These are phyloP conservation scores for Bryconaethiops microstoma DNA, from an alignment of 2,797 vertebrate species.

Conservation along the genomic window DNA sequence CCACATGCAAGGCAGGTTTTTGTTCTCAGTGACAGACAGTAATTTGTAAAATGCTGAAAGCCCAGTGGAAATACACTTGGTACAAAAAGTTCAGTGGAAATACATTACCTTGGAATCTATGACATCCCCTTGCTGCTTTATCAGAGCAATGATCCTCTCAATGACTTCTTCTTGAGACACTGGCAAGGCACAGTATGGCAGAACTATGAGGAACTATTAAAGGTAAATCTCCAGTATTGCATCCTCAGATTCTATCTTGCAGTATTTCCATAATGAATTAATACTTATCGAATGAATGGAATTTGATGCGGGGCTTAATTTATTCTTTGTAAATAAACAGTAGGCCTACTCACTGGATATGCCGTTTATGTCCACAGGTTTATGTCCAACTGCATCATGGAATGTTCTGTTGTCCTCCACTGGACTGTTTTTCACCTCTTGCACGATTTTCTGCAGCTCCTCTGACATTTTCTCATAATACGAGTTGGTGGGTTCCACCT, in stretches of 20 bases:
- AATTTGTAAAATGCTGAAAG: background rate
- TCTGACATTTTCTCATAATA: conserved; percentile 80
- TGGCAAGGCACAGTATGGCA: conserved; percentile 27
- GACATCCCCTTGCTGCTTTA: conserved; percentile 80
- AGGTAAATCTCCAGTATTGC: background rate
- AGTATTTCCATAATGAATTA: background rate
- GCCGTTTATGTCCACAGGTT: conserved; percentile 18
- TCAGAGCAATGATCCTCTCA: conserved; percentile 79
- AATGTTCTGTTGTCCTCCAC: conserved; percentile 65
- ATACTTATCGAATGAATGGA: background rate
- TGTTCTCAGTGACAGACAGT: background rate
- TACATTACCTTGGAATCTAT: conserved; percentile 83
- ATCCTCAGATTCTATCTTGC: background rate
- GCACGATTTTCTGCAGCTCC: conserved; percentile 79
- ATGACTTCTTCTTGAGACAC: conserved; percentile 76
- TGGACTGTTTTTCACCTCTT: conserved; percentile 75
- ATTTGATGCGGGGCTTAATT: background rate
- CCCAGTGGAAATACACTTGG: too few species aligned
- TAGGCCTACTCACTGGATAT: conserved; percentile 38
- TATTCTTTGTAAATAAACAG: background rate
- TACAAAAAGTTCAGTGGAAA: background rate
- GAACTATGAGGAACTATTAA: conserved; percentile 6
- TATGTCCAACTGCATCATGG: conserved; percentile 4
- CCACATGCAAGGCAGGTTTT: too few species aligned
- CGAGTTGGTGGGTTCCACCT: conserved; percentile 64